phyloP scores from a whole-genome alignment of 2,888 invertebrate species.

The Agriopis marginaria region DNA sequence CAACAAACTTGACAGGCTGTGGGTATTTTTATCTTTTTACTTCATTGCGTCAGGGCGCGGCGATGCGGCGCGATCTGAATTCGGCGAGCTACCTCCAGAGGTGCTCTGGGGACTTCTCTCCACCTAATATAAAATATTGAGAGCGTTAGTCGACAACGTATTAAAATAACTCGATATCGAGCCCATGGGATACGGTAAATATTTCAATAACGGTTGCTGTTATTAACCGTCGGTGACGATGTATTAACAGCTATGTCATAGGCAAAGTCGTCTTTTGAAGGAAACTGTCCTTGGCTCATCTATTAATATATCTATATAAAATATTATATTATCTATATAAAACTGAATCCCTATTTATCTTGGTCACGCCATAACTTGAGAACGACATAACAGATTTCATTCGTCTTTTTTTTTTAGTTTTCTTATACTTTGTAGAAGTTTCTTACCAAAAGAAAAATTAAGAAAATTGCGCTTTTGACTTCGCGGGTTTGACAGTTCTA shows the following conservation, averaged over 20 bases:
- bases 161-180: constrained; percentile 36
- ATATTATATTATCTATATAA: too few relatives aligned
- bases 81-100: constrained; percentile 78
- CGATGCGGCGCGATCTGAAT: constrained; percentile 70
- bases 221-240: background rate
- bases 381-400: too few relatives aligned
- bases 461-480: too few relatives aligned
- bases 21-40: constrained; percentile 36
- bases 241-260: background rate
- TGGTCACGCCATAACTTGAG: too few relatives aligned
- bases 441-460: too few relatives aligned
- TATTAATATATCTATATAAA: too few relatives aligned
- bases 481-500: too few relatives aligned
- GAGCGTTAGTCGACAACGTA: constrained; percentile 32
- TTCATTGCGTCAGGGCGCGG: constrained; percentile 58
- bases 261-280: too few relatives aligned
- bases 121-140: constrained; percentile 63
- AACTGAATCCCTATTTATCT: too few relatives aligned
- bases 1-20: constrained; percentile 16
- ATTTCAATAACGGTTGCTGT: constrained; percentile 14
- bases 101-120: constrained; percentile 80
- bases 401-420: too few relatives aligned
- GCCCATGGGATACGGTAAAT: constrained; percentile 21
- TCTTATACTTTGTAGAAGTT: too few relatives aligned
- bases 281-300: too few relatives aligned